Evolutionary conservation across 1,140 invertebrate genomes (phyloP).

Genomic region (Drosophila subobscura): DNA sequence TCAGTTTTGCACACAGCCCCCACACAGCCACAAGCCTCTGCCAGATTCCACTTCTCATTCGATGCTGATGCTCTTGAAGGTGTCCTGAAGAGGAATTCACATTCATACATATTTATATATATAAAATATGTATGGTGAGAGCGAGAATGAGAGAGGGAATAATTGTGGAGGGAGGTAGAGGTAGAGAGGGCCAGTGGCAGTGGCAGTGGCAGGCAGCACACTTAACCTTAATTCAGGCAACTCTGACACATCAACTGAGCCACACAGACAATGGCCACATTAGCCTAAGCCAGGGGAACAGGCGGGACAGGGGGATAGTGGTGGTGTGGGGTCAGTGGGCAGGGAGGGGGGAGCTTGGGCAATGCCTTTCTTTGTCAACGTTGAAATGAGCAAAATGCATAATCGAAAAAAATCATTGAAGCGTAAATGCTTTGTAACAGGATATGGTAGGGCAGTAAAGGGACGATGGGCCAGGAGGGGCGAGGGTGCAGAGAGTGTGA

Average conservation of each 20-base stretch:
- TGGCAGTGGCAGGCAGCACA: conserved; percentile 37
- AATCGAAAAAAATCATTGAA: conserved; percentile 78
- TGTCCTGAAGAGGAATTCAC: neutral
- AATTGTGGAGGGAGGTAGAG: conserved; percentile 1
- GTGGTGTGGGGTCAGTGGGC: neutral
- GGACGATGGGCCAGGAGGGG: neutral
- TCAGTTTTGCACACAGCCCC: neutral
- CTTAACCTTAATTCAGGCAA: conserved; percentile 69
- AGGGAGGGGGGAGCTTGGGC: neutral
- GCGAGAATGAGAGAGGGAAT: conserved; percentile 25
- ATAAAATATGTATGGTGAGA: neutral
- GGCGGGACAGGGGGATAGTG: neutral
- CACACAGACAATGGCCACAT: conserved; percentile 57
- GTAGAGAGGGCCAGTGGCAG: neutral
- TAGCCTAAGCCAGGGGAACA: conserved; percentile 57
- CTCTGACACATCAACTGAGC: conserved; percentile 49
- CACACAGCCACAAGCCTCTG: neutral
- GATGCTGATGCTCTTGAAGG: neutral
- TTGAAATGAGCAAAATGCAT: conserved; percentile 77
- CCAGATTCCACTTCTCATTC: conserved; percentile 5
- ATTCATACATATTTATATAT: neutral
- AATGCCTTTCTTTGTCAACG: conserved; percentile 59
- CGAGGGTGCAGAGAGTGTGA: neutral
- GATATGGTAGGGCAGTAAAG: conserved; percentile 42
- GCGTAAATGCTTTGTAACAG: conserved; percentile 79